Evolutionary conservation across 2,797 vertebrate species (phyloP).

Genomic region (Cossypha caffra): DNA sequence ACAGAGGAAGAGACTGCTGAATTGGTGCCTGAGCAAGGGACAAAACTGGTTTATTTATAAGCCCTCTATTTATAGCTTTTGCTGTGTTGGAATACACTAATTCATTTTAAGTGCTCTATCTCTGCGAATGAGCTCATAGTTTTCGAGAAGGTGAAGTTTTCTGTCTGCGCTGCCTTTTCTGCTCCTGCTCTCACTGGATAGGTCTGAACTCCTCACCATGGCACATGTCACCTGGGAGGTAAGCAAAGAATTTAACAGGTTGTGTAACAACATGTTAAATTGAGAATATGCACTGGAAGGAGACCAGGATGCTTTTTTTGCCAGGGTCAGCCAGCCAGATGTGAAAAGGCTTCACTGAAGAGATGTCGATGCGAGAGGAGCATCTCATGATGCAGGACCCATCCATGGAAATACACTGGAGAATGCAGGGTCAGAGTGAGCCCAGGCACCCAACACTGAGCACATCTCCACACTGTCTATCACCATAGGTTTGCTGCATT

Average conservation of each 20-base stretch:
- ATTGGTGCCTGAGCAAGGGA: constrained; percentile 29
- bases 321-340: background rate
- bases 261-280: background rate
- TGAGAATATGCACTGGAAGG: background rate
- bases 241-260: background rate
- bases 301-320: background rate
- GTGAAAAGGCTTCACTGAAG: background rate
- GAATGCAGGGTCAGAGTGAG: background rate
- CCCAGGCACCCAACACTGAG: too few species aligned
- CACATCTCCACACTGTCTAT: background rate
- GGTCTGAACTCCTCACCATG: background rate
- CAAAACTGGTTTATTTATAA: constrained; percentile 69
- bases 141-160: background rate
- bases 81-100: constrained; percentile 66
- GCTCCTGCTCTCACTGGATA: background rate
- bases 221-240: background rate
- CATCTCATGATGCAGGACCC: fast-evolving
- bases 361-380: background rate
- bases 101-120: constrained; percentile 66
- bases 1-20: background rate
- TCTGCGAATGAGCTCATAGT: constrained; percentile 47
- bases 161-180: background rate
- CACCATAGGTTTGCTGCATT: background rate
- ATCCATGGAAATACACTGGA: fast-evolving
- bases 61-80: constrained; percentile 58